Evolutionary conservation across 2,113 vertebrate genomes (phyloP).

Genomic region (Phyllostomus discolor): DNA sequence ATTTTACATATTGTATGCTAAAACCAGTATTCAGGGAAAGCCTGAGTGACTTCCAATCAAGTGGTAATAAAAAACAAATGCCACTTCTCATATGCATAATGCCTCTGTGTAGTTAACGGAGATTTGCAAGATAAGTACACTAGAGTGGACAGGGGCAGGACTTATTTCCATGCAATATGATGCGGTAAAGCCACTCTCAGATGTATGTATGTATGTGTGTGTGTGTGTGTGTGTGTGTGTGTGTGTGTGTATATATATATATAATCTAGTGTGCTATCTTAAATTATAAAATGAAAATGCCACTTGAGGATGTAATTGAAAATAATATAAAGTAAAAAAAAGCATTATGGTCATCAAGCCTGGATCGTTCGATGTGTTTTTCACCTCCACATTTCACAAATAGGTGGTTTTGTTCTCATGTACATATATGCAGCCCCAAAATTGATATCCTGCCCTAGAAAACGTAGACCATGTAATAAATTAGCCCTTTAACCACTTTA

Average conservation of each 20-base stretch:
- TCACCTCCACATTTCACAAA: conserved; percentile 46
- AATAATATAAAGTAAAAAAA: conserved; percentile 40
- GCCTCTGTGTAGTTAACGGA: not conserved
- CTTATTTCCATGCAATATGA: conserved; percentile 59
- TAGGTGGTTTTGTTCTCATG: not conserved
- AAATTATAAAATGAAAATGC: conserved; percentile 59
- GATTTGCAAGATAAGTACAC: conserved; percentile 58
- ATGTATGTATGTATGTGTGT: conserved; percentile 31
- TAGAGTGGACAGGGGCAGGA: not conserved
- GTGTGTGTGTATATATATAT: too few species aligned
- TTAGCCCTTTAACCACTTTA: conserved; percentile 25
- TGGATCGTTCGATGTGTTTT: not conserved
- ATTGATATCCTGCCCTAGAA: not conserved
- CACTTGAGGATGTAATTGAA: conserved; percentile 46
- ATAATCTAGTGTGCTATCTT: conserved; percentile 46
- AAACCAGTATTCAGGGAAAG: conserved; percentile 31
- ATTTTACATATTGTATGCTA: conserved; percentile 48
- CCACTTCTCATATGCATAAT: conserved; percentile 28
- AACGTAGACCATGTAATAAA: not conserved
- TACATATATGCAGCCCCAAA: conserved; percentile 34
- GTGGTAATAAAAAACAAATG: conserved; percentile 59
- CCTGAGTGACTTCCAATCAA: conserved; percentile 59
- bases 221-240: too few species aligned
- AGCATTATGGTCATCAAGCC: conserved; percentile 55
- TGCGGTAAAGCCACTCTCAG: conserved; percentile 31